These are phyloP conservation scores for Lepidurus couesii DNA, from an alignment of 1,140 invertebrate species.

Conservation along the genomic window DNA sequence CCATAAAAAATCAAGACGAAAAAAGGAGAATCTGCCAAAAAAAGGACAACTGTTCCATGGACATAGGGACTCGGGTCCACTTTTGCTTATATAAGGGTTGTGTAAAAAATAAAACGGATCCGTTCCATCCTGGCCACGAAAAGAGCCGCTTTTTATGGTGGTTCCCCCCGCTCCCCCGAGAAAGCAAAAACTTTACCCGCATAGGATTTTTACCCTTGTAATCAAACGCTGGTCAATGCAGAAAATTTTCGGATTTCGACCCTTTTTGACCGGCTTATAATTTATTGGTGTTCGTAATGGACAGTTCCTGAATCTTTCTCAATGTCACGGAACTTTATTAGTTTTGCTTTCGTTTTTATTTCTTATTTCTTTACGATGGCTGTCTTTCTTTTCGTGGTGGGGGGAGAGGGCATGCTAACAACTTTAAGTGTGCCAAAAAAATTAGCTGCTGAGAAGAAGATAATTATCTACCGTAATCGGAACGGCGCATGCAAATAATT, in stretches of 20 bases:
- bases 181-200: not conserved
- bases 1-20: not conserved
- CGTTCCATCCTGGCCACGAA: not conserved
- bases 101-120: not conserved
- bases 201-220: not conserved
- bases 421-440: too few relatives aligned
- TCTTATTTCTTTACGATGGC: too few relatives aligned
- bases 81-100: not conserved
- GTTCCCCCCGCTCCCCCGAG: not conserved
- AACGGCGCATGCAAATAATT: not conserved
- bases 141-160: not conserved
- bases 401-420: too few relatives aligned
- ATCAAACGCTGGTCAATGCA: constrained; percentile 3
- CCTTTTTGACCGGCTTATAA: not conserved
- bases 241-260: not conserved
- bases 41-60: not conserved
- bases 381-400: too few relatives aligned
- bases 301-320: too few relatives aligned
- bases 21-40: not conserved
- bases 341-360: too few relatives aligned
- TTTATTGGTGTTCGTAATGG: too few relatives aligned
- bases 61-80: too few relatives aligned
- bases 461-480: not conserved
- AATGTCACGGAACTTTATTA: not conserved
- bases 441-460: too few relatives aligned